A percentile compares a stretch with the other conserved stretches of the same genome.
phyloP scores from a whole-genome alignment of 2,797 vertebrate genomes.

The Acrocephalus scirpaceus region DNA sequence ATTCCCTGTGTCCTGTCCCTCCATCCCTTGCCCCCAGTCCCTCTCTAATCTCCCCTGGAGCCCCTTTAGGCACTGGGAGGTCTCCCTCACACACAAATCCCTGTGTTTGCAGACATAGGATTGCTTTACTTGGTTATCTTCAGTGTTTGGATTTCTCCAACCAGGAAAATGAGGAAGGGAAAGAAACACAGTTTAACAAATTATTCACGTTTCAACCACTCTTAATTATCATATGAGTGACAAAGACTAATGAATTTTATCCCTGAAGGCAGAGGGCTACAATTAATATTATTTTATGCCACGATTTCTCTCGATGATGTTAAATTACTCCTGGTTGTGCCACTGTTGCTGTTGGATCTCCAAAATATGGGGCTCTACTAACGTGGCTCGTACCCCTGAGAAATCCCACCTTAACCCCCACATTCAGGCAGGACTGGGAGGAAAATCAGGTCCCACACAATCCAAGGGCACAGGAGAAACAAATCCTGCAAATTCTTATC shows the following conservation, averaged over 20 bases:
- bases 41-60: not conserved
- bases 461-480: not conserved
- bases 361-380: not conserved
- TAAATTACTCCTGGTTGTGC: not conserved
- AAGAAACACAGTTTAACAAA: not conserved
- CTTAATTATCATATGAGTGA: not conserved
- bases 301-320: not conserved
- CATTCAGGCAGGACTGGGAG: not conserved
- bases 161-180: not conserved
- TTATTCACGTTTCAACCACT: not conserved
- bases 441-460: not conserved
- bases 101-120: not conserved
- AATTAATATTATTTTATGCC: not conserved
- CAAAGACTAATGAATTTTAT: not conserved
- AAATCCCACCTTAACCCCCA: not conserved
- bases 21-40: not conserved
- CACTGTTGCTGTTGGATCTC: not conserved
- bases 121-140: not conserved
- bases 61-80: fast-evolving
- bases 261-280: not conserved
- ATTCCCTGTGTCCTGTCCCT: not conserved
- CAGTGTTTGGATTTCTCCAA: not conserved
- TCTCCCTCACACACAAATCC: not conserved
- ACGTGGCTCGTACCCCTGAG: fast-evolving
- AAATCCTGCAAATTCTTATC: not conserved